phyloP scores from a whole-genome alignment of 1,140 invertebrate genomes.

The Sycophila sp. region DNA sequence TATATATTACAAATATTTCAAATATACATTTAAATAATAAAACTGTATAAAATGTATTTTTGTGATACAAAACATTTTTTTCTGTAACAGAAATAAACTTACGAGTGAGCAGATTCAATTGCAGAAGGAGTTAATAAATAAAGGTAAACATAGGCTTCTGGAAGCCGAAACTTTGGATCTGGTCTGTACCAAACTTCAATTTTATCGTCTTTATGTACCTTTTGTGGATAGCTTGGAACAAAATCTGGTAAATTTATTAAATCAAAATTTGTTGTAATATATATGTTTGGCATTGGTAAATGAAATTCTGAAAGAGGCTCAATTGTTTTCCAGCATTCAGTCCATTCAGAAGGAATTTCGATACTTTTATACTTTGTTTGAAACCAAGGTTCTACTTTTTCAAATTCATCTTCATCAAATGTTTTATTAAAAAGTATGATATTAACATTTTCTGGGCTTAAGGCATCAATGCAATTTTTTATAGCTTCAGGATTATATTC shows the following conservation, averaged over 20 bases:
- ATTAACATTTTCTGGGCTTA: constrained; percentile 80
- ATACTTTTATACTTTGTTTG: constrained; percentile 71
- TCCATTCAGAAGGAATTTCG: constrained; percentile 71
- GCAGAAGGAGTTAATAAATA: constrained; percentile 77
- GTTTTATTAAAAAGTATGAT: constrained; percentile 76
- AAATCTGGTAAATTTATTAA: constrained; percentile 66
- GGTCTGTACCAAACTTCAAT: constrained; percentile 87
- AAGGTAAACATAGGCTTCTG: constrained; percentile 79
- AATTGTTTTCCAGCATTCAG: constrained; percentile 70
- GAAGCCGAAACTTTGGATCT: constrained; percentile 87
- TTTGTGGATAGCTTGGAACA: constrained; percentile 69
- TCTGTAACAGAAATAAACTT: constrained; percentile 51
- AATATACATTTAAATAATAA: neutral
- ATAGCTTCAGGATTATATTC: constrained; percentile 84
- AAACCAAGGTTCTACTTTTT: constrained; percentile 79
- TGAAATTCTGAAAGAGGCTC: constrained; percentile 69
- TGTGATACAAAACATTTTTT: too few species aligned
- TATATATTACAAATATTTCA: neutral
- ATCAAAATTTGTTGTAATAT: constrained; percentile 84
- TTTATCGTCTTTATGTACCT: constrained; percentile 71
- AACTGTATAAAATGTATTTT: too few species aligned
- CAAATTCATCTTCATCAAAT: constrained; percentile 68
- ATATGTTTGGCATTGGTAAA: constrained; percentile 84
- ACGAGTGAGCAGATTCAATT: constrained; percentile 72
- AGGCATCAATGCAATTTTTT: constrained; percentile 70